Base-by-base conservation (phyloP, 2,888 invertebrate species). In the Thereva unica region DNA sequence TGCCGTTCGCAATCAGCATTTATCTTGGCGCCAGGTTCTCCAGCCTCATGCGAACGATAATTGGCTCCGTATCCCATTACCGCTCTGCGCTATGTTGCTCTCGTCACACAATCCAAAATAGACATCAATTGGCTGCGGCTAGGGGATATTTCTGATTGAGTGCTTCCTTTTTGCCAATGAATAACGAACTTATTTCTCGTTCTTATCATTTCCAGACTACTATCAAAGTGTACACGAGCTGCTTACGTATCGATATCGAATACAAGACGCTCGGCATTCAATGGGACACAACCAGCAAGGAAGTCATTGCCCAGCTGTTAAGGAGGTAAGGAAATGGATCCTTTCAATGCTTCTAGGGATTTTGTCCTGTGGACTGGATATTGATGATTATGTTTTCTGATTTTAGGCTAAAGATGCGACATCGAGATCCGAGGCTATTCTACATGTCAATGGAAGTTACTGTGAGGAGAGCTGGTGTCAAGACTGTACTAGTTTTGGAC, bases 391-490 rank as follows among this genome's bases (percentile, higher is more conserved):
- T 47, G 10, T 9, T 35, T 9, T 49, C 10, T 4, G n/a, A 6
- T 52, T 50, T 42, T 64, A 81, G 81, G 71, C 80, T 85, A 82
- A 88, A 92, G 75, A 94, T 95, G 92, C 87, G 92, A 73, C 94
- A 94, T 79, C 86, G 95, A 37, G 96, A 97, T 81, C 93, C 95
- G 1, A 88, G 95, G 74, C 86, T 97, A 34, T 97, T 95, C 83
- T 95, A 93, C 82, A 85, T 97, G 64, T 93, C 93, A 76, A 96
- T 97, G 95, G 95, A 95, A 81, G 93, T 95, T 55, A 89, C 92
- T 10, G 92, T 95, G 56, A 84, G 93, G 57, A 88, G 92, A 70
- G 91, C 92, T 7, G 92, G 92, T 1, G 87, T 93, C 7, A 84
- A 91, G 72, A 93, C 93, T 3, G 87, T 92, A 56, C 83, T 95